A percentile compares a stretch with the other conserved stretches of the same genome.
These are phyloP conservation scores for Amblyteles armatorius DNA, from an alignment of 2,888 invertebrate genomes.

Conservation along the genomic window DNA sequence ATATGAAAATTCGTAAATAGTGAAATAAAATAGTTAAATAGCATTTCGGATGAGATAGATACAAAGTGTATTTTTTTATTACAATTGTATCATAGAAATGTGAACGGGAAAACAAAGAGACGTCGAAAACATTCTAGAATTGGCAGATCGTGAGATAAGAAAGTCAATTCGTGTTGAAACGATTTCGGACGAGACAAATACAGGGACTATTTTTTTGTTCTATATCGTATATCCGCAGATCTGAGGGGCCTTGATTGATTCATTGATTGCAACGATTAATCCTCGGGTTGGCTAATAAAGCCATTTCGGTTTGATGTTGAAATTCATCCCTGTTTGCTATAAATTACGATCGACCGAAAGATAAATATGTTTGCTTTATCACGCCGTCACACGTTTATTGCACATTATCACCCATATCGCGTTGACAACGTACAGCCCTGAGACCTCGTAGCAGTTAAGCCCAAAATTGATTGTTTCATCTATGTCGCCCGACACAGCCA, in stretches of 20 bases:
- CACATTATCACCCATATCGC: not conserved
- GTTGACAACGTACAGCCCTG: not conserved
- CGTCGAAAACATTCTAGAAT: too few species aligned
- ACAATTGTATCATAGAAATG: too few species aligned
- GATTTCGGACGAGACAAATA: not conserved
- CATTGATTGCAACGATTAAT: not conserved
- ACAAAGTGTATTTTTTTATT: not conserved
- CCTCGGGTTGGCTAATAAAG: not conserved
- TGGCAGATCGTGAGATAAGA: too few species aligned
- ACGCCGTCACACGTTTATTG: not conserved
- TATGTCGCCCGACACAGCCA: not conserved
- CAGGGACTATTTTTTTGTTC: not conserved
- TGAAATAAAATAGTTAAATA: not conserved
- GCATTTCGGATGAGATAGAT: not conserved
- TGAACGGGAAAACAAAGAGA: too few species aligned
- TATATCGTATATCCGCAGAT: not conserved
- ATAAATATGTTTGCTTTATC: slow-evolving; percentile 5
- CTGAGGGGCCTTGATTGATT: not conserved
- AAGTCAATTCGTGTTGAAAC: not conserved
- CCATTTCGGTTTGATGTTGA: not conserved
- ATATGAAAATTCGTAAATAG: not conserved
- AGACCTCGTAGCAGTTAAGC: not conserved
- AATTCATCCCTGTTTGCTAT: not conserved
- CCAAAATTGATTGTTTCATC: slow-evolving; percentile 12
- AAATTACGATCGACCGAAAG: slow-evolving; percentile 4